phyloP scores from a whole-genome alignment of 2,113 vertebrate genomes.

The Heliornis fulica region DNA sequence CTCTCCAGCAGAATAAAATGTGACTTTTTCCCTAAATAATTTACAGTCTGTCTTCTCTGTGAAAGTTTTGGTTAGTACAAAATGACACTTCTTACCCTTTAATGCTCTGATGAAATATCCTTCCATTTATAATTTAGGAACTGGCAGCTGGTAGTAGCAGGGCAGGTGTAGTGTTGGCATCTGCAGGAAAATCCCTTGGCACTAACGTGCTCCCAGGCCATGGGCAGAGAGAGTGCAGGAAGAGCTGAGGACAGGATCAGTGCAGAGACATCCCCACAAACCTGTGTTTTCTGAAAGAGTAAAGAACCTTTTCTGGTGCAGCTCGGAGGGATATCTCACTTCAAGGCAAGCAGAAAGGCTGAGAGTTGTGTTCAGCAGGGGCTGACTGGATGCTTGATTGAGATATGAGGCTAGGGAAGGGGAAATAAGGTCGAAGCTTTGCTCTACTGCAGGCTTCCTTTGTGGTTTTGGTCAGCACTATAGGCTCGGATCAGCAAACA shows the following conservation, averaged over 20 bases:
- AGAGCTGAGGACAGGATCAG: background rate
- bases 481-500: background rate
- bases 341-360: background rate
- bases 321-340: background rate
- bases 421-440: background rate
- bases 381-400: background rate
- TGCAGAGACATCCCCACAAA: background rate
- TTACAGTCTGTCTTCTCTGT: constrained; percentile 60
- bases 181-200: constrained; percentile 1
- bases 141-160: constrained; percentile 54
- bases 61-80: constrained; percentile 52
- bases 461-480: background rate
- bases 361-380: background rate
- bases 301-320: background rate
- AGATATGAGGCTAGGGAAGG: background rate
- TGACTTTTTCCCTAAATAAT: constrained; percentile 70
- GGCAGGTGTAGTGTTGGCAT: background rate
- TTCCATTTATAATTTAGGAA: constrained; percentile 50
- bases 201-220: background rate
- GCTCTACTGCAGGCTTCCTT: background rate
- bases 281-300: background rate
- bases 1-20: constrained; percentile 67
- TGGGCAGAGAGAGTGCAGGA: background rate
- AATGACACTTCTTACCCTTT: constrained; percentile 57
- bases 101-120: constrained; percentile 64